Conservation (phyloP, 2,888 invertebrate genomes). For the Carpatolechia fugitivella region DNA sequence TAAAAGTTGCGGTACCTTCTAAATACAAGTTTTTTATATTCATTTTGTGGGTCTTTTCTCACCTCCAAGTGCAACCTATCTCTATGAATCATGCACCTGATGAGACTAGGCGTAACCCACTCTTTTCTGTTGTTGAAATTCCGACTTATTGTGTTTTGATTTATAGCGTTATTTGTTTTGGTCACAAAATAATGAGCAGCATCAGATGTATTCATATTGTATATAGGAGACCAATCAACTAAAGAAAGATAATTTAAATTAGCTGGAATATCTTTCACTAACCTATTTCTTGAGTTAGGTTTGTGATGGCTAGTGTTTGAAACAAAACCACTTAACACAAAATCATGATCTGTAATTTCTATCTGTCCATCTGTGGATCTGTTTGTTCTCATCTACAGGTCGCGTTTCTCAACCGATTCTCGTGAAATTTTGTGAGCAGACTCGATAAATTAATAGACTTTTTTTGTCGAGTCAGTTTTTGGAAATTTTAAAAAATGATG, state of each 20-base stretch:
- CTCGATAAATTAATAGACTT: too few species aligned
- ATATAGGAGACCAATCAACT: background rate
- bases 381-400: too few species aligned
- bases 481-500: too few species aligned
- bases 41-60: background rate
- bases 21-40: background rate
- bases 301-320: background rate
- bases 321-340: background rate
- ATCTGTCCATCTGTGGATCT: too few species aligned
- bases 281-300: background rate
- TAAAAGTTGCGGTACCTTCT: background rate
- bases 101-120: background rate
- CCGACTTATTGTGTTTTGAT: background rate
- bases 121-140: background rate
- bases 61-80: background rate
- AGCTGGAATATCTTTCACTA: background rate
- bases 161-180: too few species aligned
- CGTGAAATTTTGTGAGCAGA: too few species aligned
- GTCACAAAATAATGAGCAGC: too few species aligned
- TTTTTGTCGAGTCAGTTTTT: too few species aligned
- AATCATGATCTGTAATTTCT: background rate
- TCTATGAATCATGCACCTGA: too few species aligned
- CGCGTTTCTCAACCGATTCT: too few species aligned
- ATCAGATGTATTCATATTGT: too few species aligned
- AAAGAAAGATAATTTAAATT: background rate